Percentiles rank a stretch among this genome's conserved stretches.
Evolutionary conservation across 2,113 vertebrate species (phyloP).

Genomic region (Poicephalus gulielmi): DNA sequence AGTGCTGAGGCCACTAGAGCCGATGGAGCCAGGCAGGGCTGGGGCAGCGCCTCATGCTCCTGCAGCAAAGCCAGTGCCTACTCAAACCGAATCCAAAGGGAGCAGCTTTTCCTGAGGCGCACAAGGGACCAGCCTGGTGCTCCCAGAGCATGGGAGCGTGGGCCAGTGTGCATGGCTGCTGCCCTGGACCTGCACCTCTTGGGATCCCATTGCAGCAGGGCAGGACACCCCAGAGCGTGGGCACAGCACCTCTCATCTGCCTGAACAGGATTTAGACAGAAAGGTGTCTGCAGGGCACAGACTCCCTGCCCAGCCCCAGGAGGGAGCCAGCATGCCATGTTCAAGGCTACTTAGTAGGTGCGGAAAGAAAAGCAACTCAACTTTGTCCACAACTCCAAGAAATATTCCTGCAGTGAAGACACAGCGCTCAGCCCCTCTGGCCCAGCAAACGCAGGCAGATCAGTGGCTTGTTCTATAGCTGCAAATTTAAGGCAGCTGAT

Average conservation of each 20-base stretch:
- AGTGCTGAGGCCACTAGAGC: not conserved
- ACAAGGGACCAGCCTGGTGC: not conserved
- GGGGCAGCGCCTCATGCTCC: fast-evolving
- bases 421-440: not conserved
- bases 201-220: not conserved
- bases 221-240: fast-evolving
- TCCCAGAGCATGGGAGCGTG: not conserved
- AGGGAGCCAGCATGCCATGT: fast-evolving
- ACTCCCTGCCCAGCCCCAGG: not conserved
- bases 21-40: not conserved
- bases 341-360: not conserved
- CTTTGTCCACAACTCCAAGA: too few species aligned
- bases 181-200: fast-evolving
- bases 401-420: not conserved
- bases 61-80: not conserved
- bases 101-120: not conserved
- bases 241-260: not conserved
- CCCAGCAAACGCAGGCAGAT: fast-evolving
- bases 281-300: not conserved
- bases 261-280: not conserved
- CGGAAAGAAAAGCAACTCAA: fast-evolving
- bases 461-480: not conserved
- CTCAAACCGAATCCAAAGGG: not conserved
- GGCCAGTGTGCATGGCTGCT: fast-evolving
- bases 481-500: not conserved